Evolutionary conservation across 2,888 invertebrate genomes (phyloP), one percentile per base, ranked within the genome.

Genomic region (Epistrophella euchroma): DNA sequence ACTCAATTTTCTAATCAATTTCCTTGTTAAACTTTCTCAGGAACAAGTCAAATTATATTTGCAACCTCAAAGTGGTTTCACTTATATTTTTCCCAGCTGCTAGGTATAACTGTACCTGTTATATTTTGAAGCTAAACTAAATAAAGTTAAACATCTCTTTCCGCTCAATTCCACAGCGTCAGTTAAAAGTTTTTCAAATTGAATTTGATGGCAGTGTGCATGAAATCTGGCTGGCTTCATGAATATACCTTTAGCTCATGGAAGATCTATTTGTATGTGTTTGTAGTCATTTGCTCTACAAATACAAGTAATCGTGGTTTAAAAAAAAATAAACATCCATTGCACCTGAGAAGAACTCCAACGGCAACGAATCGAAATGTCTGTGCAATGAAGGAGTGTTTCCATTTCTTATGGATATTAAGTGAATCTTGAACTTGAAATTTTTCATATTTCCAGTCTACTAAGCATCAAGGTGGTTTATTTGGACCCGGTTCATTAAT

Each of bases 401-500:
- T 74, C 17, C 35, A 68, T 68, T 58, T 52, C 15, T 60, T 25
- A 43, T 47, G 64, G 66, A 50, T n/a, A n/a, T 62, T n/a, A 45
- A 52, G 55, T 62, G 43, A 74, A 78, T 77, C 73, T 73, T 83
- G 83, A 83, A 83, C 83, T 83, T 83, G 83, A 83, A 78, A 74
- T 50, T 78, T 74, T 50, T 55, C 17, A 56, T 35, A 43, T 70
- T 72, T 83, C 62, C 68, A 70, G 73, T 83, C 78, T 62, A 22
- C 40, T 78, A 66, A 70, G 70, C 68, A 70, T 70, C 62, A 35
- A 7, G 45, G 55, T 45, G 60, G 32, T 55, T 47, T 22, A 47
- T 56, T 78, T 70, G 28, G 78, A 62, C 56, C 40, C 64, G 83
- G 70, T 70, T 74, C 68, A 80, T 80, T 80, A 70, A 70, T 40